Evolutionary conservation across 2,888 invertebrate species (phyloP).

Genomic region (Amphipyra tragopoginis): DNA sequence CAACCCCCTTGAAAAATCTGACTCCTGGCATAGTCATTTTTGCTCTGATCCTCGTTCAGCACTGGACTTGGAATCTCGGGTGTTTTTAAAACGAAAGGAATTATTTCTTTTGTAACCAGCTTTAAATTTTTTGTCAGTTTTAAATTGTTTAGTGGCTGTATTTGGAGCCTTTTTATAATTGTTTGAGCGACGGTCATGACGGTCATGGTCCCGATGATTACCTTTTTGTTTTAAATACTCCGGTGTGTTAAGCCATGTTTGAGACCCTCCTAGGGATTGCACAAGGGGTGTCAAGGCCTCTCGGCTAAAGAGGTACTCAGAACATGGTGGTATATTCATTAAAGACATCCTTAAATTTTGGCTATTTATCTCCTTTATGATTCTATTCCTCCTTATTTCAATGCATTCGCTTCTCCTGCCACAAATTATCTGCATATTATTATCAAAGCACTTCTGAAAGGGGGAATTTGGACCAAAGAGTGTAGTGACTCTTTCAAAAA

Average conservation of each 20-base stretch:
- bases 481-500: not conserved
- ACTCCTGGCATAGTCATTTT: not conserved
- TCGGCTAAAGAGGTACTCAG: not conserved
- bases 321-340: not conserved
- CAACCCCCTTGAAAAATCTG: not conserved
- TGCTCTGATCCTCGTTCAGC: not conserved
- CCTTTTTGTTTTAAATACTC: not conserved
- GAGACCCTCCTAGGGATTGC: not conserved
- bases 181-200: not conserved
- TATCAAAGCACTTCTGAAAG: not conserved
- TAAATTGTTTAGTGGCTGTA: not conserved
- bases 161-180: not conserved
- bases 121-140: not conserved
- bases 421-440: not conserved
- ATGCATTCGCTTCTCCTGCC: not conserved
- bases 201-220: not conserved
- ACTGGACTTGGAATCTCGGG: not conserved
- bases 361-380: not conserved
- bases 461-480: not conserved
- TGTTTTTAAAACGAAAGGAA: not conserved
- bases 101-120: not conserved
- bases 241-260: not conserved
- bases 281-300: not conserved
- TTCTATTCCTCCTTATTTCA: not conserved
- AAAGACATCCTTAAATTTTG: not conserved